Evolutionary conservation across 2,797 vertebrate genomes (phyloP).

Genomic region (Lacerta viridis): DNA sequence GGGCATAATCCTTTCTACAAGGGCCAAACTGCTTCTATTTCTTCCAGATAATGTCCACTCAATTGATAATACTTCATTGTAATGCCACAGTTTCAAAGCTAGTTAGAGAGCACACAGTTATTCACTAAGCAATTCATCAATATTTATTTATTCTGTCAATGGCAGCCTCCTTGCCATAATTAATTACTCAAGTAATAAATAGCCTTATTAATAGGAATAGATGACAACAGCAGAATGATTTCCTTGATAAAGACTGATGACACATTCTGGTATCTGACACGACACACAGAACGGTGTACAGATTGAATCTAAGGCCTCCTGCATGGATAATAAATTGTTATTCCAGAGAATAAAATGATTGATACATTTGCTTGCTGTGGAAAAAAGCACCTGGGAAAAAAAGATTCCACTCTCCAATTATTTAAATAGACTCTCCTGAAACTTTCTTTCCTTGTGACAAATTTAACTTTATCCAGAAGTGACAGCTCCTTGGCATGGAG

Average conservation of each 20-base stretch:
- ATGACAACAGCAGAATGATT: slow-evolving; percentile 87
- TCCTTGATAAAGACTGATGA: slow-evolving; percentile 95
- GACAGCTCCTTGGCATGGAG: slow-evolving; percentile 82
- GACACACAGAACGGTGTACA: slow-evolving; percentile 88
- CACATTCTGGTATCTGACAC: slow-evolving; percentile 89
- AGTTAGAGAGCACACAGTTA: slow-evolving; percentile 79
- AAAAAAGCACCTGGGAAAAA: slow-evolving; percentile 86
- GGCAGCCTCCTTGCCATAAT: slow-evolving; percentile 92
- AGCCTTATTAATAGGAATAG: slow-evolving; percentile 89
- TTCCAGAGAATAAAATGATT: slow-evolving; percentile 95
- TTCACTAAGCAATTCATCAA: slow-evolving; percentile 92
- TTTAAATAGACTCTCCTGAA: slow-evolving; percentile 81
- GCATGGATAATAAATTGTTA: slow-evolving; percentile 96
- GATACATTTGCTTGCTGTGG: slow-evolving; percentile 89
- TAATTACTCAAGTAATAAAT: slow-evolving; percentile 94
- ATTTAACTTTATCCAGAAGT: slow-evolving; percentile 83
- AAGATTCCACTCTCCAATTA: slow-evolving; percentile 82
- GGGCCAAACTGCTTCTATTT: neutral
- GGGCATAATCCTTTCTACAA: neutral
- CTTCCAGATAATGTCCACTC: neutral
- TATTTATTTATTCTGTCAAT: slow-evolving; percentile 89
- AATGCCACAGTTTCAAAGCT: slow-evolving; percentile 63
- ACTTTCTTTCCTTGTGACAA: slow-evolving; percentile 84
- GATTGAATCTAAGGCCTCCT: slow-evolving; percentile 94
- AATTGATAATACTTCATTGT: slow-evolving; percentile 67